These are phyloP conservation scores for Pedicia rivosa DNA, from an alignment of 2,888 invertebrate species.

Conservation along the genomic window DNA sequence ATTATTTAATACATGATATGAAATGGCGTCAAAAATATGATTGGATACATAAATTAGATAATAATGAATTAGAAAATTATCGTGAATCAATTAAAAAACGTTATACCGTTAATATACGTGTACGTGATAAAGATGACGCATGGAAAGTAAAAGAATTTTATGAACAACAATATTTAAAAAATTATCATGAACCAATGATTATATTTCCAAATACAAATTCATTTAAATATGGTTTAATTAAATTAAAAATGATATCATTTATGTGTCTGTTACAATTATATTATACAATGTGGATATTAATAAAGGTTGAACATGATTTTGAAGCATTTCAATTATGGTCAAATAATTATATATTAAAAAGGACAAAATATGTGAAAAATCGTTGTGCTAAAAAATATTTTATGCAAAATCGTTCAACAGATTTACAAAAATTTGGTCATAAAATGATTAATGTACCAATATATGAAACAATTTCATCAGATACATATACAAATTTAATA, in stretches of 20 bases:
- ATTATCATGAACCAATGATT: conserved; percentile 21
- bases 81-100: conserved; percentile 12
- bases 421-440: conserved; percentile 17
- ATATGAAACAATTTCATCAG: conserved; percentile 17
- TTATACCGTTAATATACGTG: conserved; percentile 15
- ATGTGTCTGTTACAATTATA: conserved; percentile 25
- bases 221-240: conserved; percentile 21
- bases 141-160: conserved; percentile 27
- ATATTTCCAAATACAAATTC: conserved; percentile 21
- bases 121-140: conserved; percentile 25
- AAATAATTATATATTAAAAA: conserved; percentile 19
- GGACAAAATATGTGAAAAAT: conserved; percentile 21
- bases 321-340: conserved; percentile 24
- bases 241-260: conserved; percentile 24
- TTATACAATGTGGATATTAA: conserved; percentile 22
- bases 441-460: conserved; percentile 18
- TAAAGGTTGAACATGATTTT: conserved; percentile 20
- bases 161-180: conserved; percentile 22
- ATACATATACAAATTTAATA: conserved; percentile 16
- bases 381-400: conserved; percentile 25
- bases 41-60: conserved; percentile 22
- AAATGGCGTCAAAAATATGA: conserved; percentile 26
- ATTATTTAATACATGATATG: conserved; percentile 25
- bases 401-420: conserved; percentile 21
- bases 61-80: conserved; percentile 21